A percentile compares a stretch with the other conserved stretches of the same genome.
Evolutionary conservation across 2,113 vertebrate genomes (phyloP).

Genomic region (Gopherus flavomarginatus): DNA sequence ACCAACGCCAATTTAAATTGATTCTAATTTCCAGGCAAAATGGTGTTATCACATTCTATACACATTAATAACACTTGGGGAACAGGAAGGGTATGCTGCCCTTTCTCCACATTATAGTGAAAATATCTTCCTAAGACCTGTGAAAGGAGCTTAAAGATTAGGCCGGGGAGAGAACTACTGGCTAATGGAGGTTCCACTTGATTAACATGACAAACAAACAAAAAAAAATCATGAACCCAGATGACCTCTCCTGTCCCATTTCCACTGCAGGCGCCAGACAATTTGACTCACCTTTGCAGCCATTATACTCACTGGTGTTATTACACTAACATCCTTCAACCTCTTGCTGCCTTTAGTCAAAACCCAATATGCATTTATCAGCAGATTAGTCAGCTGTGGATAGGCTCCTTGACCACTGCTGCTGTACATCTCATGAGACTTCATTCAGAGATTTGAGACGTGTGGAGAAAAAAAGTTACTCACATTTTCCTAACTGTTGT

Average conservation of each 20-base stretch:
- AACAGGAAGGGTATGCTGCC: not conserved
- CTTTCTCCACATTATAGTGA: not conserved
- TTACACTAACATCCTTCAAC: accelerated
- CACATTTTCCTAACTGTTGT: too few relatives aligned
- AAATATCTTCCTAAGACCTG: not conserved
- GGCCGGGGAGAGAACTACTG: not conserved
- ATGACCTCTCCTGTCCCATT: not conserved
- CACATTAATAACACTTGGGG: not conserved
- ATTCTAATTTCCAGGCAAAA: conserved; percentile 5
- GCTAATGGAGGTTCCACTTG: not conserved
- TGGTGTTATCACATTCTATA: not conserved
- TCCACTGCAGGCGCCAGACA: not conserved
- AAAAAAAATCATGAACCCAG: not conserved
- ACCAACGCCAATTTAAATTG: not conserved
- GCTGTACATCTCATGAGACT: not conserved
- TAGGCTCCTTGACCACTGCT: not conserved
- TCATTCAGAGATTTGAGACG: not conserved
- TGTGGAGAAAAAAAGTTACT: not conserved
- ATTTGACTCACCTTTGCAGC: not conserved
- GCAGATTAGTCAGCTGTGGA: not conserved
- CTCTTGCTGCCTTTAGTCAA: accelerated
- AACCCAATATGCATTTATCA: not conserved
- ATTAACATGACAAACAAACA: not conserved
- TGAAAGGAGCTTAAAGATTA: not conserved
- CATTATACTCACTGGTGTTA: accelerated